Base-by-base conservation (phyloP, 2,888 invertebrate genomes). In the Graphium colonna region DNA sequence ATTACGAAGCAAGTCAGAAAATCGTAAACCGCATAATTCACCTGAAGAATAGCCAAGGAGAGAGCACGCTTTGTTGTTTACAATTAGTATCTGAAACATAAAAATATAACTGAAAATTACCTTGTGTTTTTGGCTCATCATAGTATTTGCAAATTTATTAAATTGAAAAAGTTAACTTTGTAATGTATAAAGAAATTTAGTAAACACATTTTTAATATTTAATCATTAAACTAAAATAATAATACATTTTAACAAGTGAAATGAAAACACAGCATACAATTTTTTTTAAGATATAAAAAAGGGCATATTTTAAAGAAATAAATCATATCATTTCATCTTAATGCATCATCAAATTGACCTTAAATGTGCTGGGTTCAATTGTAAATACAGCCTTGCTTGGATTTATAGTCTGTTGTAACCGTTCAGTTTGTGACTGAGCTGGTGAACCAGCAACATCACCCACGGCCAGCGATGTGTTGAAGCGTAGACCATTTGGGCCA, bases 371-470 rank as follows among this genome's bases (percentile, higher is more conserved):
- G 5, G 92, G 91, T 74, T 93, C 92, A 56, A 93, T 92, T 21
- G 93, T 93, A 64, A 93, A 92, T 1, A 94, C 91, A 50, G 93
- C 93, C 70, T 93, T 93, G 76, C 92, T 92, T 1, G 92, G 92
- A 72, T 93, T 93, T 43, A 92, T 89, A n/a, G 77, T 69, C 56
- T 89, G 88, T 55, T 90, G 86, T 26, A 88, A 62, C 1, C 90
- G 77, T 44, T 90, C 86, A 9, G 86, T 78, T 53, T 88, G 89
- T 0, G 86, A 80, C 21, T 76, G 85, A 1, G 83, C 82, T 0
- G 86, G 84, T 0, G 86, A 82, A 0, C 83, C 79, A 0, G 79
- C 62, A 3, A 73, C 73, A 31, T 89, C 84, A 1, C 73, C 79
- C 0, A 82, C 67, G 15, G 79, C 79, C 64, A 84, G 75, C 4